A percentile compares a stretch with the other conserved stretches of the same genome.
These are phyloP conservation scores for Stenoptilia bipunctidactyla DNA, from an alignment of 2,888 invertebrate genomes.

Conservation along the genomic window DNA sequence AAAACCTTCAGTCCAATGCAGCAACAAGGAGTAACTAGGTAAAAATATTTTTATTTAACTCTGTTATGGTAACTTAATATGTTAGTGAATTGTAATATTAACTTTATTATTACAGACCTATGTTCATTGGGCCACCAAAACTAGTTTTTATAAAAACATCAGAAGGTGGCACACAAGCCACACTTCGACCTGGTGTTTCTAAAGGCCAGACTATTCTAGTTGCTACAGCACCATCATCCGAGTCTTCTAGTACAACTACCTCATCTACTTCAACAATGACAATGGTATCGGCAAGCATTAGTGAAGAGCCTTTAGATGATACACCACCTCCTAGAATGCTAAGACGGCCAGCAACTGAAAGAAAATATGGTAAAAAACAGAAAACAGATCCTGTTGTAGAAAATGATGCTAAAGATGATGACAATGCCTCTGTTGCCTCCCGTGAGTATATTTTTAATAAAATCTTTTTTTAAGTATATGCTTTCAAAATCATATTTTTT, in stretches of 20 bases:
- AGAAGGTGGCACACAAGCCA: conserved; percentile 46
- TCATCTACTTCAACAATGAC: conserved; percentile 21
- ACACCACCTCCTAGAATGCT: conserved; percentile 34
- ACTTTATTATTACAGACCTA: conserved; percentile 34
- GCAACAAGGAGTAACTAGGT: conserved; percentile 40
- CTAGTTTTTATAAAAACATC: conserved; percentile 63
- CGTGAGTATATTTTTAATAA: conserved; percentile 29
- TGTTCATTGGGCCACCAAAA: conserved; percentile 66
- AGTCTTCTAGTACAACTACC: conserved; percentile 17
- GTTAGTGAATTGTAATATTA: background rate
- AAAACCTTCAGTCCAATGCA: conserved; percentile 49
- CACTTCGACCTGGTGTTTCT: conserved; percentile 40
- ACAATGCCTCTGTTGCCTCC: conserved; percentile 29
- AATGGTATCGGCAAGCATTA: conserved; percentile 21
- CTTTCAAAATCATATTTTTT: no score
- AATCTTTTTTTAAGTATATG: no score
- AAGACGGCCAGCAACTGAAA: conserved; percentile 38
- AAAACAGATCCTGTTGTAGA: conserved; percentile 42
- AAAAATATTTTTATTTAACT: conserved; percentile 3
- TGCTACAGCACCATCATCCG: conserved; percentile 34
- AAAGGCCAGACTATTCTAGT: conserved; percentile 62
- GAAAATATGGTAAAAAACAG: conserved; percentile 57
- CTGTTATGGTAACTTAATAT: background rate
- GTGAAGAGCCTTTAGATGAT: conserved; percentile 34
- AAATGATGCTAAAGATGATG: conserved; percentile 32